These are phyloP conservation scores for Campoletis sonorensis DNA, from an alignment of 1,140 invertebrate genomes.

Conservation along the genomic window DNA sequence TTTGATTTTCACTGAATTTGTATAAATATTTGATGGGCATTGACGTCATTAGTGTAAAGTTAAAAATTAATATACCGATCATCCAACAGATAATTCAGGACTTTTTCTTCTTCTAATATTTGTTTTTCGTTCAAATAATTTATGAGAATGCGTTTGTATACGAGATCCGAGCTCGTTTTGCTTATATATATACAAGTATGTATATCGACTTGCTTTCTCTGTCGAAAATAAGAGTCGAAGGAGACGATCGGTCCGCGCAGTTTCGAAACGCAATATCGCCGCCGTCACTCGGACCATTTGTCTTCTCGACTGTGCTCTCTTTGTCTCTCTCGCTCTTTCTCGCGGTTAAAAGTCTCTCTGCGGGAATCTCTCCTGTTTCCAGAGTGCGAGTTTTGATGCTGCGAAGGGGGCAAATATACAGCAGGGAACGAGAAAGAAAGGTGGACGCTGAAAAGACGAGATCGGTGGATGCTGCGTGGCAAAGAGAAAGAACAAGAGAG, in stretches of 20 bases:
- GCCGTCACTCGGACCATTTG: slow-evolving; percentile 73
- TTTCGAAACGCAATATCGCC: slow-evolving; percentile 75
- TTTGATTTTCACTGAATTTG: no score
- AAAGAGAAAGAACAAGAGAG: neutral
- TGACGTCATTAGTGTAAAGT: no score
- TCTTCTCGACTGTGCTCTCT: slow-evolving; percentile 64
- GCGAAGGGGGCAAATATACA: neutral
- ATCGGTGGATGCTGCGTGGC: neutral
- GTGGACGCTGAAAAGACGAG: slow-evolving; percentile 16
- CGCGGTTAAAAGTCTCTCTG: slow-evolving; percentile 66
- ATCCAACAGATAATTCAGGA: no score
- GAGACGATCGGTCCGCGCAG: slow-evolving; percentile 61
- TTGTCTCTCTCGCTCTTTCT: neutral
- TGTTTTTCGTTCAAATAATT: neutral
- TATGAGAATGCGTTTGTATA: neutral
- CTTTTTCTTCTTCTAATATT: neutral
- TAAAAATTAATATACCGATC: no score
- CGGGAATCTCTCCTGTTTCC: slow-evolving; percentile 65
- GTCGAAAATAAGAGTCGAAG: slow-evolving; percentile 25
- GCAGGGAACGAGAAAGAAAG: slow-evolving; percentile 37
- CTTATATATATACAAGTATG: slow-evolving; percentile 38
- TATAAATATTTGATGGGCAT: no score
- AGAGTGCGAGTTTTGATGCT: slow-evolving; percentile 31
- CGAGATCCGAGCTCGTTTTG: neutral
- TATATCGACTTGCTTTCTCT: slow-evolving; percentile 50